phyloP scores from a whole-genome alignment of 2,888 invertebrate genomes.

The Stenodera caucasica region DNA sequence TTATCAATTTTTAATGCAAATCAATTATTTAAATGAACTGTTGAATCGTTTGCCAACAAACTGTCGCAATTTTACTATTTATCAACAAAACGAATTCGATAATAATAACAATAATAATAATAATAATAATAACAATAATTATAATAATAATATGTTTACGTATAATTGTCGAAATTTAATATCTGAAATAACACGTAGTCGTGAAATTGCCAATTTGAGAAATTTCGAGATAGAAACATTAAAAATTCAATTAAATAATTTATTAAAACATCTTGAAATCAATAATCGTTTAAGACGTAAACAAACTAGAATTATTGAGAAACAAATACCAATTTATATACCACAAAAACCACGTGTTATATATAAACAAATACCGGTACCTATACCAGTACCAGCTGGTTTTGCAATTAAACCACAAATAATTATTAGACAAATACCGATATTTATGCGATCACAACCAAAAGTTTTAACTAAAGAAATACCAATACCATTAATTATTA shows the following conservation, averaged over 20 bases:
- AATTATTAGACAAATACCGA: conserved; percentile 6
- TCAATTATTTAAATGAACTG: background rate
- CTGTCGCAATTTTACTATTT: background rate
- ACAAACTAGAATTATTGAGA: background rate
- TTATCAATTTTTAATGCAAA: background rate
- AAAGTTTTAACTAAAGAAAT: conserved; percentile 8
- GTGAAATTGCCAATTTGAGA: background rate
- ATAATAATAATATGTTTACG: no score
- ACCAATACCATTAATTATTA: conserved; percentile 4
- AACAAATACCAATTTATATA: background rate
- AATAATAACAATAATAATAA: background rate
- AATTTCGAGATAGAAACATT: background rate
- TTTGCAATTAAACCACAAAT: no score
- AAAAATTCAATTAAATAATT: background rate
- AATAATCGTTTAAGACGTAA: background rate
- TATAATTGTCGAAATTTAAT: background rate
- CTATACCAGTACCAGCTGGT: background rate
- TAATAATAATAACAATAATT: background rate
- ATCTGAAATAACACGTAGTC: background rate
- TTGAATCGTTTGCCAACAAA: background rate
- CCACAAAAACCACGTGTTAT: no score
- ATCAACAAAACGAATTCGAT: background rate
- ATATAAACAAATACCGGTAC: background rate
- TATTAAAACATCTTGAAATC: background rate
- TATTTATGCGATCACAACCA: no score